Base-by-base conservation (phyloP, 2,797 vertebrate genomes). In the Anguilla megastoma region DNA sequence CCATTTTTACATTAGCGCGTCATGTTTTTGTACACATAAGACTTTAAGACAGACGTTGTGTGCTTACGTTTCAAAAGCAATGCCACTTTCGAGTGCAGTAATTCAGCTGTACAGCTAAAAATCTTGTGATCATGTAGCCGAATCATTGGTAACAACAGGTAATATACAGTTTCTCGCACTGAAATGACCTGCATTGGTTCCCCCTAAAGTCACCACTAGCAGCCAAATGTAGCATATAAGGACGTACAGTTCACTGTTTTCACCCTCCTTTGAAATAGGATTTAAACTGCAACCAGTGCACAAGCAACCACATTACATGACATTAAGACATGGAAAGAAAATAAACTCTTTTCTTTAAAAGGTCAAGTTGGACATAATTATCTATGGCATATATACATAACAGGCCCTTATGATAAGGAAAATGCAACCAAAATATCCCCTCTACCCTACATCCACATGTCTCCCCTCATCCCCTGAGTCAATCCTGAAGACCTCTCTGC, bases 281-380 rank as follows among this genome's bases (percentile, higher is more conserved):
- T 88, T 87, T 89, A 91, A 89, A 92, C 89, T 89, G 52, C 90
- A 88, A 90, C 90, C 89, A 85, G 88, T 88, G 88, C 88, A 90
- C 69, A 86, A 91, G 83, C 86, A 90, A 90, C 88, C 88, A 91
- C 89, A 91, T 90, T 87, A 84, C 86, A 88, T 76, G 83, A 91
- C 91, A 89, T 89, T 87, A 80, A 90, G 89, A 89, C 48, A 48
- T 87, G 87, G 87, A 89, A 86, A 86, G 74, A 87, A 89, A 88
- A 88, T 33, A 89, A 41, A 87, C 30, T 82, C 50, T 52, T 52
- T 50, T 85, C 60, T 84, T 76, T 24, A 87, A 86, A 93, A 91
- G 88, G 88, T 89, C 85, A 89, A 91, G 89, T 87, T 89, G 86
- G 58, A 89, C 71, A 87, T 71, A 79, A 27, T 88, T 83, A 91